A percentile compares a stretch with the other conserved stretches of the same genome.
Evolutionary conservation across 2,888 invertebrate genomes (phyloP).

Genomic region (Troglohyphantes excavatus): DNA sequence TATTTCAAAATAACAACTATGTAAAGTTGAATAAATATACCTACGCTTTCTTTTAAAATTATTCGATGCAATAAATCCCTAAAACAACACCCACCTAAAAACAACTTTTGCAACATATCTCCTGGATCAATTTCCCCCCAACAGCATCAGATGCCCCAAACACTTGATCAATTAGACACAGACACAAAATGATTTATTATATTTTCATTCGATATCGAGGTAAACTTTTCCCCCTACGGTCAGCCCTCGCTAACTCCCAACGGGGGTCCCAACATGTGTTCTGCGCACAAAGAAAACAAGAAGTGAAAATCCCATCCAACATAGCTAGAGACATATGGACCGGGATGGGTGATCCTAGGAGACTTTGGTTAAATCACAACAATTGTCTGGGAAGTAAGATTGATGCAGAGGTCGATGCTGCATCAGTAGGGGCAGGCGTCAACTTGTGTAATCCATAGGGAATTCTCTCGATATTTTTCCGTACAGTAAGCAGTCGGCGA

Average conservation of each 20-base stretch:
- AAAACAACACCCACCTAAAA: too few relatives aligned
- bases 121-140: too few relatives aligned
- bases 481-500: not conserved
- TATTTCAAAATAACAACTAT: too few relatives aligned
- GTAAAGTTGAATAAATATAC: too few relatives aligned
- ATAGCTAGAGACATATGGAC: constrained; percentile 28
- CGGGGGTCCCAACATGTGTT: constrained; percentile 18
- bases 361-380: constrained; percentile 56
- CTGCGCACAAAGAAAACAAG: not conserved
- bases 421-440: constrained; percentile 24
- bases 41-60: too few relatives aligned
- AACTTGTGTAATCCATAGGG: constrained; percentile 34
- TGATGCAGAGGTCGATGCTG: constrained; percentile 41
- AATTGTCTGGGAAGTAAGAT: constrained; percentile 46
- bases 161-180: too few relatives aligned
- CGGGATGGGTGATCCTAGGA: constrained; percentile 5
- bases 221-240: not conserved
- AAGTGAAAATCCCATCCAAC: constrained; percentile 18
- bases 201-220: not conserved
- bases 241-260: not conserved
- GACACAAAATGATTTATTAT: not conserved
- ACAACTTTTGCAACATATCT: too few relatives aligned
- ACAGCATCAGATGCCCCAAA: too few relatives aligned
- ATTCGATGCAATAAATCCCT: too few relatives aligned
- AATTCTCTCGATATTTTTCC: constrained; percentile 23